Evolutionary conservation across 2,888 invertebrate species (phyloP).

Genomic region (Lithophane socia): DNA sequence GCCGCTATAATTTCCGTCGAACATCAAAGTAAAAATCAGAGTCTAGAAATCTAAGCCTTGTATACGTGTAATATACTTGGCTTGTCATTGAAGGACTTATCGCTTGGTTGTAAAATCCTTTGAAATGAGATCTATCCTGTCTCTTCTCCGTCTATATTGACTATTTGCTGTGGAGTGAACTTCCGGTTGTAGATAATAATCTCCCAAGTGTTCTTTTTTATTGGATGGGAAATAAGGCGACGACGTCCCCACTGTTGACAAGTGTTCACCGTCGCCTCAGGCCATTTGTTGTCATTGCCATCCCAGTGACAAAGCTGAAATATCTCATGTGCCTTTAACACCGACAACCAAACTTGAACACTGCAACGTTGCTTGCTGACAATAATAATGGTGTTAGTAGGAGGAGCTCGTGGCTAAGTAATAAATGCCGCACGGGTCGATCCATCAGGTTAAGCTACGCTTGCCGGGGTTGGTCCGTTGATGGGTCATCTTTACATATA

Average conservation of each 20-base stretch:
- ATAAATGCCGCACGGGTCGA: too few relatives aligned
- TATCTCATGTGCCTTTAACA: background rate
- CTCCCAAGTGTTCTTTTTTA: background rate
- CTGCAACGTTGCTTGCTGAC: too few relatives aligned
- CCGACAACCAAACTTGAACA: background rate
- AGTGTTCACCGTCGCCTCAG: background rate
- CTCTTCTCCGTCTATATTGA: background rate
- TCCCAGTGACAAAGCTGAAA: background rate
- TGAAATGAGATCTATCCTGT: background rate
- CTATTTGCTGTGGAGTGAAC: background rate
- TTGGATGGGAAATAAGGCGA: background rate
- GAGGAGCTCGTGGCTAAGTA: too few relatives aligned
- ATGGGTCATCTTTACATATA: too few relatives aligned
- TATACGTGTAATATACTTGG: background rate
- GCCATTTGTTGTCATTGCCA: background rate
- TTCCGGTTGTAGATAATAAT: too few relatives aligned
- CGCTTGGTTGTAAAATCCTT: background rate
- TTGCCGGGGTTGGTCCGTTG: too few relatives aligned
- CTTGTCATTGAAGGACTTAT: background rate
- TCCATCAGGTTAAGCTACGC: too few relatives aligned
- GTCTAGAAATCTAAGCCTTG: background rate
- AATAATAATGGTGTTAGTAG: background rate
- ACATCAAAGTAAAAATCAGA: slow-evolving; percentile 6
- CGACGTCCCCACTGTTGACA: background rate
- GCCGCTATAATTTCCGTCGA: background rate